These are phyloP conservation scores for Himalopsyche japonica DNA, from an alignment of 2,888 invertebrate species.

Conservation along the genomic window DNA sequence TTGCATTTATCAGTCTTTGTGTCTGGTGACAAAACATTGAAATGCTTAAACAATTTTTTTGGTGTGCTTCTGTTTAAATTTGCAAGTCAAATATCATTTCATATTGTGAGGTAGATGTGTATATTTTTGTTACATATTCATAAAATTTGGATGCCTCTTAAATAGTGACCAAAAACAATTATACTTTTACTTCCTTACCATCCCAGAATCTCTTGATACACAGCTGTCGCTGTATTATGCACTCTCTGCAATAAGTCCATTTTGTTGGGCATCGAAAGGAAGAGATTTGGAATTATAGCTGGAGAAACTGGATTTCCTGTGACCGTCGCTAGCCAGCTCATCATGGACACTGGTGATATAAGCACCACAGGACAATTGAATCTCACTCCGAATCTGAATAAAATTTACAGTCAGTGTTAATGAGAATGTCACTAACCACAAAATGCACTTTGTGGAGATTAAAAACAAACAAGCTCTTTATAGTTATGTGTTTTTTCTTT, in stretches of 20 bases:
- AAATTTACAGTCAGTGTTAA: neutral
- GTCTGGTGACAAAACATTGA: too few species aligned
- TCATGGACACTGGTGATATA: constrained; percentile 27
- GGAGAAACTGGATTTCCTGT: constrained; percentile 31
- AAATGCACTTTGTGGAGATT: too few species aligned
- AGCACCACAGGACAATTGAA: constrained; percentile 33
- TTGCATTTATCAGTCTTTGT: too few species aligned
- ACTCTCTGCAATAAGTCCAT: constrained; percentile 31
- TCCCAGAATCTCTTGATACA: constrained; percentile 11
- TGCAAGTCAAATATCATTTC: too few species aligned
- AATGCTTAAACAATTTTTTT: too few species aligned
- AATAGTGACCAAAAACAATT: too few species aligned
- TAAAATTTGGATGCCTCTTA: too few species aligned
- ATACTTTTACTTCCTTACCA: neutral
- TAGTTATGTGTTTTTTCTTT: neutral
- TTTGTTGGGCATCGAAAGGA: constrained; percentile 4
- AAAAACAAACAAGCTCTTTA: too few species aligned
- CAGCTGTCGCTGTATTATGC: constrained; percentile 1
- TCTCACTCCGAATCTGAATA: constrained; percentile 28
- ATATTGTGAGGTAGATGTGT: too few species aligned
- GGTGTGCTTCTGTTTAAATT: too few species aligned
- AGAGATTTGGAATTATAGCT: constrained; percentile 26
- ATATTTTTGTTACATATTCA: too few species aligned
- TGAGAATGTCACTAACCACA: too few species aligned
- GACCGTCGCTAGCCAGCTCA: constrained; percentile 26